Evolutionary conservation across 2,888 invertebrate genomes (phyloP), one percentile per base, ranked within the genome.

Genomic region (Epicampocera succincta): DNA sequence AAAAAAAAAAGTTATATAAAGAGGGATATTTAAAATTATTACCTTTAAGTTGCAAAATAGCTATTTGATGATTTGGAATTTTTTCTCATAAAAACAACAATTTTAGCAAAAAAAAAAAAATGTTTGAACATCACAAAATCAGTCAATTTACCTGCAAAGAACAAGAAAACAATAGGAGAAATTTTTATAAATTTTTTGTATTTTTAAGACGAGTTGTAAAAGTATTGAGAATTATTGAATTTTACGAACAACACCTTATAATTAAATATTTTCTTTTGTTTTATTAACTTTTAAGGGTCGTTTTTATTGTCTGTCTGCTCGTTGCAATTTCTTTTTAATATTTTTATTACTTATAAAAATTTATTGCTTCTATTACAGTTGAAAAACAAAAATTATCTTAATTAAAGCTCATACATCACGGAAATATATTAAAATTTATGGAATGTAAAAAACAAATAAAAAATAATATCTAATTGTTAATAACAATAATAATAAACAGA

Each of bases 401-500:
- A 33, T 33, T 33, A 15, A 25, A 29, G 15, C 6, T 19, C 19
- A 21, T 38, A 38, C 19, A 38, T 2, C 15, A 42, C 19, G 15
- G 25, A 44, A 12, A 44, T 6, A 3, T 60, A 60, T 48, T 60
- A 11, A 60, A 50, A 50, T 42, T 40, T 50, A 11, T 72, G 50
- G 60, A 72, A 72, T 72, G 71, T 29, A 15, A 66, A 21, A 66
- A 48, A 33, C 1, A n/a, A 8, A 38, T 19, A 48, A 38, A 25
- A 50, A 40, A 38, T 48, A 50, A 33, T 48, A 3, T 38, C 9
- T 46, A 52, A 69, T 69, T 69, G 12, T 74, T 46, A 52, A 56
- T 38, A 25, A 61, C 52, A 68, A 9, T 8, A 33, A 33, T 33
- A 33, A 33, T 9, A 33, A 33, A 8, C n/a, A 21, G 17, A 38